Base-by-base conservation (phyloP, 35 echinoderm and acorn worm genomes). In the Ophiothrix spiculata region DNA sequence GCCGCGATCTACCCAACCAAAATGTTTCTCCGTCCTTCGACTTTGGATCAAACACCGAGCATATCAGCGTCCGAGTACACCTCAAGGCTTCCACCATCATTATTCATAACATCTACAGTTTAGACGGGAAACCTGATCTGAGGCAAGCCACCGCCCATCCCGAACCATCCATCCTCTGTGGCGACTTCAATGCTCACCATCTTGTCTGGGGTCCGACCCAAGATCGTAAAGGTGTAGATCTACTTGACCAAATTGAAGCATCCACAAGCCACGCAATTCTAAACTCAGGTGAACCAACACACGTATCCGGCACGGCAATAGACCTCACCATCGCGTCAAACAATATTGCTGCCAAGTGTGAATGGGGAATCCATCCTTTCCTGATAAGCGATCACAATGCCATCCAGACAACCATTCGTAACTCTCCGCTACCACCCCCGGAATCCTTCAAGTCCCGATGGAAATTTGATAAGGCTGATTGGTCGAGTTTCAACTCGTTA, bases 251-350 rank as follows among this genome's bases (percentile, higher is more conserved):
- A 39, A 78, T 78, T 25, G 76, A 78, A 78, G 17, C 4, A 34
- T 2, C 76, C 12, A 25, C 33, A 6, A 34, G 33, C 4, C 76
- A 78, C 32, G 36, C 76, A 35, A 78, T 78, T 35, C 76, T 78
- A 4, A 78, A 78, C 76, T 35, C 76, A 78, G 76, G 76, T 14
- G 76, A 78, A 78, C 76, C 76, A 78, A 78, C 76, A 78, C 76
- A 78, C 76, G 31, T n/a, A n/a, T 4, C 13, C 16, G 16, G 76
- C 25, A 78, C 76, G 36, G 76, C 12, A 78, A 78, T 78, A 4
- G 76, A 78, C 76, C 32, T 78, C 25, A 78, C 76, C 12, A 39
- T 78, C 3, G 76, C 76, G 1, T 78, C 76, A 35, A 78, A 78
- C 32, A 78, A 78, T 25, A 78, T 78, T n/a, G 76, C 76, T 11